Evolutionary conservation across 2,888 invertebrate species (phyloP).

Genomic region (Beris morrisii): DNA sequence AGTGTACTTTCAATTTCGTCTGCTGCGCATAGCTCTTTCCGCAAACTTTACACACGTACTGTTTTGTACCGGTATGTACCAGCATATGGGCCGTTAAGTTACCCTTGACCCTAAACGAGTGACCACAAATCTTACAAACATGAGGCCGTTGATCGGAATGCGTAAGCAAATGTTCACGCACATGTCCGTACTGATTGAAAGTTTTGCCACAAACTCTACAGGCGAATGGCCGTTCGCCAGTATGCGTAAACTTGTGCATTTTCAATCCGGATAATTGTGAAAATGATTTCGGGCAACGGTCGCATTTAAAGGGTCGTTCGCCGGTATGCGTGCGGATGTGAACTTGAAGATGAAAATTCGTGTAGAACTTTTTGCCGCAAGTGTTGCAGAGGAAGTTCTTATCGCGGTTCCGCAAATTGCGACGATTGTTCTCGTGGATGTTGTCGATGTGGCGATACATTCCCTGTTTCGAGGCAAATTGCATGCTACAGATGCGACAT

Average conservation of each 20-base stretch:
- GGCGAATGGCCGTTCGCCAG: constrained; percentile 50
- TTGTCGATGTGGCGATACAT: constrained; percentile 38
- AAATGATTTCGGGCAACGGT: constrained; percentile 34
- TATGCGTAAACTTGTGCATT: constrained; percentile 49
- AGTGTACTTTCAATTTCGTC: constrained; percentile 23
- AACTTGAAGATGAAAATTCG: constrained; percentile 49
- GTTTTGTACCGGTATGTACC: constrained; percentile 23
- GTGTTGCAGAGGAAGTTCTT: constrained; percentile 43
- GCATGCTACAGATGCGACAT: constrained; percentile 33
- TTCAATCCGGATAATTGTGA: constrained; percentile 40
- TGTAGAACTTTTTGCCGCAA: constrained; percentile 49
- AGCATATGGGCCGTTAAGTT: constrained; percentile 38
- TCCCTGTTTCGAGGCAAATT: constrained; percentile 37
- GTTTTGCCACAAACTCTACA: constrained; percentile 45
- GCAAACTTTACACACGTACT: constrained; percentile 20
- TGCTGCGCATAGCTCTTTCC: constrained; percentile 23
- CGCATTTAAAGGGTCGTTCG: constrained; percentile 34
- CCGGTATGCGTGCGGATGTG: constrained; percentile 45
- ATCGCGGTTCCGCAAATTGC: constrained; percentile 36
- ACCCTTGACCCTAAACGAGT: constrained; percentile 37
- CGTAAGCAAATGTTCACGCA: constrained; percentile 32
- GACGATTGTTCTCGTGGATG: constrained; percentile 37
- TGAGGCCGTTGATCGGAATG: constrained; percentile 33
- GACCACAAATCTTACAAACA: constrained; percentile 37
- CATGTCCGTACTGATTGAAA: constrained; percentile 35